Conservation (phyloP, 2,797 vertebrate genomes). For the Thunnus albacares region DNA sequence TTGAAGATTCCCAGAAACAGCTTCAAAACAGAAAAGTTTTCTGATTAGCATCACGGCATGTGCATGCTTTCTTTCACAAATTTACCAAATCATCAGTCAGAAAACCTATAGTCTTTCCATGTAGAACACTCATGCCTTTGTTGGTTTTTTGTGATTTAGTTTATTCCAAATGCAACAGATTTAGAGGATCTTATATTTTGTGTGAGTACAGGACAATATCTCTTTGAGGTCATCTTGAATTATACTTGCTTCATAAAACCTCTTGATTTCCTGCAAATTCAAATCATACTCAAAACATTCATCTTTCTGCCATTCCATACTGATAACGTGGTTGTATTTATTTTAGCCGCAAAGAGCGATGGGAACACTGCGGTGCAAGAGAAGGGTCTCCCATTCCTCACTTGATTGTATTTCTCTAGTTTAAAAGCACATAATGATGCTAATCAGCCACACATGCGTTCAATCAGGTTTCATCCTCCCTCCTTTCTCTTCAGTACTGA, state of each 20-base stretch:
- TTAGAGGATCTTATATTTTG: background rate
- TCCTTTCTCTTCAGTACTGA: slow-evolving; percentile 12
- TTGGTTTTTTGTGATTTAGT: background rate
- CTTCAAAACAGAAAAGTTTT: no score
- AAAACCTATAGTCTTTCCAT: background rate
- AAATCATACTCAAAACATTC: background rate
- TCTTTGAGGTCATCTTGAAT: background rate
- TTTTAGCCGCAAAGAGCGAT: background rate
- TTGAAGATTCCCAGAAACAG: no score
- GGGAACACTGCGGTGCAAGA: background rate
- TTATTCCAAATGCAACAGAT: background rate
- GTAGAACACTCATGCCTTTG: no score
- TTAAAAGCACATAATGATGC: background rate
- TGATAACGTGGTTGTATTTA: background rate
- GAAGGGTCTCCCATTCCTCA: background rate
- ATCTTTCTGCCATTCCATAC: background rate
- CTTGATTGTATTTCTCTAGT: background rate
- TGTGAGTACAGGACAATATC: background rate
- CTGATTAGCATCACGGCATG: no score
- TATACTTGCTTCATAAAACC: background rate
- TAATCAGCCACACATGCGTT: background rate
- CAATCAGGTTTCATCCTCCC: slow-evolving; percentile 21
- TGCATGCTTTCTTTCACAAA: background rate
- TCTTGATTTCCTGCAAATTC: background rate
- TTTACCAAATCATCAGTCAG: background rate